Conservation (phyloP, 1,140 invertebrate species). For the Vollenhovia emeryi region DNA sequence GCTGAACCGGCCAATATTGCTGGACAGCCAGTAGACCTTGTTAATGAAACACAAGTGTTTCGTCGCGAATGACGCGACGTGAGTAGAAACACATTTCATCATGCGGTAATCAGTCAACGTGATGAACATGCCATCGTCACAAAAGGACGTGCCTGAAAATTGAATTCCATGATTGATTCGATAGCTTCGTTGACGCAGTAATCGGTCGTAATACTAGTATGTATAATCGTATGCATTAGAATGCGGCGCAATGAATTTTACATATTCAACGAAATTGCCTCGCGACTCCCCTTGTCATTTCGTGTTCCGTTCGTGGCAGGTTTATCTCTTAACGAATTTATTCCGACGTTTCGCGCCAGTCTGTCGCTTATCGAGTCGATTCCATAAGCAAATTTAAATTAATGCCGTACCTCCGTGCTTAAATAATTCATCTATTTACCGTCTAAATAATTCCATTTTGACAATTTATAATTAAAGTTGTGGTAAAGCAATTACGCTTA, state of each 20-base stretch:
- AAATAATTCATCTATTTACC: background rate
- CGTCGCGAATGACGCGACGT: background rate
- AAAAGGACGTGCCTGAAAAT: constrained; percentile 15
- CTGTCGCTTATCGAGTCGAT: background rate
- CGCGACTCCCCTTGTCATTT: constrained; percentile 6
- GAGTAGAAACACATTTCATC: background rate
- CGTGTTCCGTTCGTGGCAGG: background rate
- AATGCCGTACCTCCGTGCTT: background rate
- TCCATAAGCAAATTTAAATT: constrained; percentile 34
- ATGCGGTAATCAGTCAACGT: background rate
- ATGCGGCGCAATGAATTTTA: constrained; percentile 42
- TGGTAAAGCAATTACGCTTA: background rate
- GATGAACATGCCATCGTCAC: background rate
- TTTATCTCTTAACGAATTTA: constrained; percentile 21
- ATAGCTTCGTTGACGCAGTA: constrained; percentile 18
- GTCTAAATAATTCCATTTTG: background rate
- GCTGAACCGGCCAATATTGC: background rate
- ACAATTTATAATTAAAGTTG: constrained; percentile 14
- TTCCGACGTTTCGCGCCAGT: background rate
- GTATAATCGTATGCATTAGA: constrained; percentile 20
- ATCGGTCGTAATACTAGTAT: background rate
- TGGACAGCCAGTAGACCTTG: background rate
- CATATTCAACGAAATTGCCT: constrained; percentile 48
- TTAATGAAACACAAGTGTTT: background rate
- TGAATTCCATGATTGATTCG: constrained; percentile 18